These are phyloP conservation scores for Acrocephalus kingi DNA, from an alignment of 2,113 vertebrate genomes.

Conservation along the genomic window DNA sequence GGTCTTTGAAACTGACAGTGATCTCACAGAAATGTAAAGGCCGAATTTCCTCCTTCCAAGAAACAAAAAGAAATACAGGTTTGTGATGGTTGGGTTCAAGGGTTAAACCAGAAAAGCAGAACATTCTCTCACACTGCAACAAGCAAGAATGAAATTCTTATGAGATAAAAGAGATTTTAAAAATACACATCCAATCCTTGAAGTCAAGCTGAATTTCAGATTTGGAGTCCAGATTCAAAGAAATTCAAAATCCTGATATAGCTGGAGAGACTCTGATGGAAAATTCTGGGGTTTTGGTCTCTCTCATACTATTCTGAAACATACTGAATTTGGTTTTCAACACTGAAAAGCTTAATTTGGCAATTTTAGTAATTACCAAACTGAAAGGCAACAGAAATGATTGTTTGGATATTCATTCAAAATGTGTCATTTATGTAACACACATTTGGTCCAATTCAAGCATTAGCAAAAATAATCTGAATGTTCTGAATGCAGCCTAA, in stretches of 20 bases:
- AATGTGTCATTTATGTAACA: not conserved
- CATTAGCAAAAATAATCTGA: not conserved
- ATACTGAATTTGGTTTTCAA: not conserved
- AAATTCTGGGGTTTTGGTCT: not conserved
- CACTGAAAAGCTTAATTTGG: not conserved
- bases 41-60: not conserved
- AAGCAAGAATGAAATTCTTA: not conserved
- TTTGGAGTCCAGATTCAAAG: not conserved
- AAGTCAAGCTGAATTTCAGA: not conserved
- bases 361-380: not conserved
- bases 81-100: not conserved
- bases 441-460: not conserved
- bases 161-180: not conserved
- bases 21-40: not conserved
- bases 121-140: not conserved
- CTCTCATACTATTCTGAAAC: not conserved
- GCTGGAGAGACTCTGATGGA: not conserved
- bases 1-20: not conserved
- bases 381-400: not conserved
- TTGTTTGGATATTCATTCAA: not conserved
- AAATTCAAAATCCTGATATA: not conserved
- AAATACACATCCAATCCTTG: not conserved
- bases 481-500: not conserved
- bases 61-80: not conserved
- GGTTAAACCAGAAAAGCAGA: not conserved